Base-by-base conservation (phyloP, 2,888 invertebrate genomes). In the Diabrotica balteata region DNA sequence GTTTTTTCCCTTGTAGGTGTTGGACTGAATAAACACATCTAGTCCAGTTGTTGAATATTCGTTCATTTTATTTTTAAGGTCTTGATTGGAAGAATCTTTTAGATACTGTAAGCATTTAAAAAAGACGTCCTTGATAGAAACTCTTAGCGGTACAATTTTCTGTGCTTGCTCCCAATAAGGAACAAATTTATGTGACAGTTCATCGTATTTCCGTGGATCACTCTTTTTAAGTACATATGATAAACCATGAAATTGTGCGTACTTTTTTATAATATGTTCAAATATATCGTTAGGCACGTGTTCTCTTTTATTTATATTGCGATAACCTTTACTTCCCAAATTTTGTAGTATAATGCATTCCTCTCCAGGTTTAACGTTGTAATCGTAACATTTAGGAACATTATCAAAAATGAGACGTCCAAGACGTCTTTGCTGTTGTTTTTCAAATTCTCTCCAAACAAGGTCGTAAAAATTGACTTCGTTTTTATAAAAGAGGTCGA, bases 161-260 rank as follows among this genome's bases (percentile, higher is more conserved):
- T 50, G 9, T 11, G 59, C 9, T 22, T 32, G 10, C 7, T 7
- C n/a, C 64, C 61, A 68, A 52, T 53, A 57, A n/a, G 65, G 32
- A 8, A 11, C 22, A 10, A 67, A 42, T 32, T 7, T 8, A 5
- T 44, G 11, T 52, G 10, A 8, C 4, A 68, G 2, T 49, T 69
- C 49, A 4, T 67, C 22, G 67, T 70, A 77, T 8, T 63, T 63
- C 50, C 66, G 64, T 0, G 67, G 65, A 43, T 72, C 52, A 44
- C 69, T 55, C 44, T 72, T 63, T 62, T 69, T 73, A 47, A 73
- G 61, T 2, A 73, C 77, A 47, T 73, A 73, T 0, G 75, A 75
- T 22, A 73, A 50, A 10, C 73, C 75, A 63, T 79, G 79, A 42
- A 76, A 74, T 57, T 68, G 68, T 7, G 72, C 79, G 42, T 78